Base-by-base conservation (phyloP, 2,113 vertebrate genomes). In the Chroicocephalus ridibundus region DNA sequence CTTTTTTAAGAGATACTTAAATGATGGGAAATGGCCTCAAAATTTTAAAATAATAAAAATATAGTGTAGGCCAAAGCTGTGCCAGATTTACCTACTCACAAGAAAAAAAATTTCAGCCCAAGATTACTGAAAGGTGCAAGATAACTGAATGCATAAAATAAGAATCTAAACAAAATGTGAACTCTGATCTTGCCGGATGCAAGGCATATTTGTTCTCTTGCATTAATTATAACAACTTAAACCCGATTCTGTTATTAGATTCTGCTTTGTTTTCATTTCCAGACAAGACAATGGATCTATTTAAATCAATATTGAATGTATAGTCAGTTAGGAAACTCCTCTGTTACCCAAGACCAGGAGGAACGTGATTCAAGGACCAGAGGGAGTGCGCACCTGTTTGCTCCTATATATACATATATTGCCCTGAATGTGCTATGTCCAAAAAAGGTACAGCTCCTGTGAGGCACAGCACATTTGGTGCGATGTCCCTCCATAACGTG, bases 341-440 rank as follows among this genome's bases (percentile, higher is more conserved):
- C 29, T 8, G 21, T 46, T 32, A 16, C 15, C 9, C 0, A 1
- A 21, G 22, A 13, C 7, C 11, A 5, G 66, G 10, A 62, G 29
- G 34, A 4, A 31, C 8, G 34, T 0, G 47, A 31, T 13, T 61
- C 6, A 42, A 36, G 15, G 14, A 20, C 9, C 25, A 9, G 29
- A 21, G 24, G 6, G 21, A 5, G 24, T 0, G 5, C 1, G 1
- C 24, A 12, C 3, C 15, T 42, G 1, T 32, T 44, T 22, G 15
- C 10, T 65, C 15, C 44, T 29, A 1, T 6, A 12, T 1, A 2
- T 2, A 11, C 5, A 0, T 10, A 0, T 0, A 2, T 9, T 7
- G 36, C 8, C 29, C 57, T 5, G 21, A 6, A 9, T 1, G 0
- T 0, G 42, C 15, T 3, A 0, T 14, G 15, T 1, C 2, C 0